These are phyloP conservation scores for Atta texana DNA, from an alignment of 1,140 invertebrate species.

Conservation along the genomic window DNA sequence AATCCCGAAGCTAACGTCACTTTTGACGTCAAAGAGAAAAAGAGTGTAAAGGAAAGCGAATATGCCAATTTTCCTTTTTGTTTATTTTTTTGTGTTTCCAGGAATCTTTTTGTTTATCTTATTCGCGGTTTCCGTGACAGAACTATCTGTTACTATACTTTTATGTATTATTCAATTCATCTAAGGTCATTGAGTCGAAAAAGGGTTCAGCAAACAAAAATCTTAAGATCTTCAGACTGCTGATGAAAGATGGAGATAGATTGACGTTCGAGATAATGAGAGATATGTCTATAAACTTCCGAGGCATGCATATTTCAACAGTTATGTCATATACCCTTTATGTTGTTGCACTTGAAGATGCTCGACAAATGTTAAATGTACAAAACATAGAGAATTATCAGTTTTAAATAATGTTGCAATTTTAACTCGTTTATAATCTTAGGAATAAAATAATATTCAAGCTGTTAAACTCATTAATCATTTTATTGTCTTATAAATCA, in stretches of 20 bases:
- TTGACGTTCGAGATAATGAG: background rate
- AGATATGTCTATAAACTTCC: background rate
- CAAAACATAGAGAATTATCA: background rate
- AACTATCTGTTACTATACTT: conserved; percentile 40
- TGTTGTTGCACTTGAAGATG: background rate
- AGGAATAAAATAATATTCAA: background rate
- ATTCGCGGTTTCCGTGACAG: conserved; percentile 55
- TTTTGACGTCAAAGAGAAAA: conserved; percentile 65
- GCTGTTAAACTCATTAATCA: background rate
- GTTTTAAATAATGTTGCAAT: background rate
- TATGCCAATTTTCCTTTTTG: conserved; percentile 50
- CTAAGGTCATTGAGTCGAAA: background rate
- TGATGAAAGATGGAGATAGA: background rate
- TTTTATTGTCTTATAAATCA: background rate
- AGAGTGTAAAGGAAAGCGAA: conserved; percentile 36
- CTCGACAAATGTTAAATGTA: background rate
- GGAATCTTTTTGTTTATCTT: conserved; percentile 53
- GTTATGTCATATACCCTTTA: background rate
- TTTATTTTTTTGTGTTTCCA: conserved; percentile 26
- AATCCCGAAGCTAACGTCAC: conserved; percentile 57
- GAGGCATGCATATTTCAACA: background rate
- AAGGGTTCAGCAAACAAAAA: conserved; percentile 15
- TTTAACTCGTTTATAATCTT: background rate
- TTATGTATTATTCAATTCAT: conserved; percentile 56
- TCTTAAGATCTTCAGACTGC: background rate